Base-by-base conservation (phyloP, 2,888 invertebrate genomes). In the Xylota sylvarum region DNA sequence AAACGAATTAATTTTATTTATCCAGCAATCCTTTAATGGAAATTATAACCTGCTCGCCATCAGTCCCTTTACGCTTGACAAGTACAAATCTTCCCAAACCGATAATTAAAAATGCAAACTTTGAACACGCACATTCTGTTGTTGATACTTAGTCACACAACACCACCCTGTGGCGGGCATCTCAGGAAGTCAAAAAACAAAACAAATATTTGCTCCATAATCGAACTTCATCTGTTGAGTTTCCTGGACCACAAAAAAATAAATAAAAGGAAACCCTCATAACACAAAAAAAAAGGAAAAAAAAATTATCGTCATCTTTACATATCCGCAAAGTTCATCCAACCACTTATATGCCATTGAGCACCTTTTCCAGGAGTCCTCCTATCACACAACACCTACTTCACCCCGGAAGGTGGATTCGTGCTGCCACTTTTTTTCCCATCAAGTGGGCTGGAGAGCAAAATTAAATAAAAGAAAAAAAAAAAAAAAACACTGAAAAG, bases 301-400 rank as follows among this genome's bases (percentile, higher is more conserved):
- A 27, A 81, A 58, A 73, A 43, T 78, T 48, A 76, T 69, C 56
- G 17, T 65, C 84, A 76, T 81, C 70, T 64, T 69, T 12, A 19
- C 43, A 50, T 37, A 62, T 73, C 77, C 40, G n/a, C 12, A 70
- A 77, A 64, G 50, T 70, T 74, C 50, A 70, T 56, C 64, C 50
- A 14, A 80, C 62, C 70, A 77, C 77, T 58, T 52, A 62, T 77
- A 43, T 70, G 40, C 64, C 64, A 52, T 70, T 50, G 80, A 85
- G 84, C 62, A 84, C 84, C 84, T 80, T 74, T 80, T 80, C 52
- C 84, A 80, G 85, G 76, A 80, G 84, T 67, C 70, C 69, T 83
- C 50, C 65, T 52, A 76, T 58, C 65, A 58, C 70, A 35, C 74
- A 74, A 76, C 81, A 82, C 86, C 82, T 81, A 82, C 82, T 85